phyloP scores from a whole-genome alignment of 2,888 invertebrate species.

The Drosophila subquinaria region DNA sequence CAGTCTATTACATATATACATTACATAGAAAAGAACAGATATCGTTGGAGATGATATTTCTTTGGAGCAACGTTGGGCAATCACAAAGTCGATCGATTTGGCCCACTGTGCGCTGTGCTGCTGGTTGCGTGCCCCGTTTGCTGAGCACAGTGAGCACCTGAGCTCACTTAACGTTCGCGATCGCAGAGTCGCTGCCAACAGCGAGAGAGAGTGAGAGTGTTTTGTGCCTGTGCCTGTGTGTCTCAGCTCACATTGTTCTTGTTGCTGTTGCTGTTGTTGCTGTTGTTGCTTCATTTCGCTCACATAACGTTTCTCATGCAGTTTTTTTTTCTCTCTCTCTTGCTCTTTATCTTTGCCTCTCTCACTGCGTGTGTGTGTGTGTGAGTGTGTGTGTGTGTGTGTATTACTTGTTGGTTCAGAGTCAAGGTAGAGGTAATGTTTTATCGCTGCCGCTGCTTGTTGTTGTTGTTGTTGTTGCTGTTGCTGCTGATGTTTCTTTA shows the following conservation, averaged over 20 bases:
- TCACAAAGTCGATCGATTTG: not conserved
- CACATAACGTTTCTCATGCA: slow-evolving; percentile 83
- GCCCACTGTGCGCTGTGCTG: not conserved
- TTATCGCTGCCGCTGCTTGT: slow-evolving; percentile 46
- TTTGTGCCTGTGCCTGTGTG: slow-evolving; percentile 66
- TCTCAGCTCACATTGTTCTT: slow-evolving; percentile 28
- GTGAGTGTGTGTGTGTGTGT: slow-evolving; percentile 26
- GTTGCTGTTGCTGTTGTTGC: slow-evolving; percentile 8
- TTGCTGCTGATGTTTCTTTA: slow-evolving; percentile 38
- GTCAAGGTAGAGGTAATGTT: slow-evolving; percentile 85
- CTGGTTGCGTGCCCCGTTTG: slow-evolving; percentile 1
- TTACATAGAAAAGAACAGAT: too few relatives aligned
- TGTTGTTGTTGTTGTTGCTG: slow-evolving; percentile 32
- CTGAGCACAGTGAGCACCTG: slow-evolving; percentile 39
- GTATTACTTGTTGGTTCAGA: slow-evolving; percentile 80
- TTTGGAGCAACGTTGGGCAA: too few relatives aligned
- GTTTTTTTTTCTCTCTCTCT: slow-evolving; percentile 54
- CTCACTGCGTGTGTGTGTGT: slow-evolving; percentile 8
- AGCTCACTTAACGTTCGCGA: slow-evolving; percentile 15
- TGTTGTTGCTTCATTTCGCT: slow-evolving; percentile 69
- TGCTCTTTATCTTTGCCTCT: slow-evolving; percentile 1
- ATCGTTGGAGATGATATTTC: too few relatives aligned
- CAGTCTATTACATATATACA: too few relatives aligned
- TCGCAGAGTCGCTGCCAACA: not conserved
- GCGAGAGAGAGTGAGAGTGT: slow-evolving; percentile 78